Conservation (phyloP, 2,888 invertebrate genomes). For the Laspeyria flexula region DNA sequence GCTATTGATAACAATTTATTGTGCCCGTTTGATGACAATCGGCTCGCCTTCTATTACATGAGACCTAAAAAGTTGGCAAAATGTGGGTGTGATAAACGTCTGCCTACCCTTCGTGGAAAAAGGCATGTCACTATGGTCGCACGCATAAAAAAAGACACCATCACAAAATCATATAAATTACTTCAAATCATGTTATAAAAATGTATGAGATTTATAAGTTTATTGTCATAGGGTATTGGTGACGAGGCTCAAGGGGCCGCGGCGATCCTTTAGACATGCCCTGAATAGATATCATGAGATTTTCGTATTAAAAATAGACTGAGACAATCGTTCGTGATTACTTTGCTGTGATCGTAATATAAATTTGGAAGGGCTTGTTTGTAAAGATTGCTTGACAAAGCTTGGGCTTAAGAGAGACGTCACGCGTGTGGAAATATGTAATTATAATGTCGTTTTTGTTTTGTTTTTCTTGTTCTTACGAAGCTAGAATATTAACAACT, state of each 20-base stretch:
- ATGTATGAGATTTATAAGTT: slow-evolving; percentile 72
- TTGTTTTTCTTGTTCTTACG: too few relatives aligned
- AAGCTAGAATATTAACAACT: too few relatives aligned
- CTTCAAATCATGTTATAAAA: slow-evolving; percentile 71
- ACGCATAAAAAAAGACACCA: slow-evolving; percentile 27
- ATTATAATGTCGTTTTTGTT: not conserved
- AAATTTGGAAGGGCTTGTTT: slow-evolving; percentile 39
- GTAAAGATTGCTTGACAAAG: slow-evolving; percentile 9
- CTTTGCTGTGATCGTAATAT: slow-evolving; percentile 45
- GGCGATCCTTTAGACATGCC: slow-evolving; percentile 52
- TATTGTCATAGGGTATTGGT: slow-evolving; percentile 62
- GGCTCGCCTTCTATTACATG: too few relatives aligned
- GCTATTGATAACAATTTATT: too few relatives aligned
- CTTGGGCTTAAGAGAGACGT: slow-evolving; percentile 8
- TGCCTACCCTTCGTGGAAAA: too few relatives aligned
- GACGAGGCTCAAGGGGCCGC: slow-evolving; percentile 45
- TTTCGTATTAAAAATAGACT: slow-evolving; percentile 62
- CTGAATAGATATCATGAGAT: slow-evolving; percentile 63
- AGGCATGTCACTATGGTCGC: not conserved
- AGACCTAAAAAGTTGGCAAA: too few relatives aligned
- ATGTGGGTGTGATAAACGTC: too few relatives aligned
- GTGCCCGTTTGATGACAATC: too few relatives aligned
- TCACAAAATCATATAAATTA: slow-evolving; percentile 52
- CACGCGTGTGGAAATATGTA: slow-evolving; percentile 11
- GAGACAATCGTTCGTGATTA: slow-evolving; percentile 50